These are phyloP conservation scores for Gymnodraco acuticeps DNA, from an alignment of 2,797 vertebrate species.

Conservation along the genomic window DNA sequence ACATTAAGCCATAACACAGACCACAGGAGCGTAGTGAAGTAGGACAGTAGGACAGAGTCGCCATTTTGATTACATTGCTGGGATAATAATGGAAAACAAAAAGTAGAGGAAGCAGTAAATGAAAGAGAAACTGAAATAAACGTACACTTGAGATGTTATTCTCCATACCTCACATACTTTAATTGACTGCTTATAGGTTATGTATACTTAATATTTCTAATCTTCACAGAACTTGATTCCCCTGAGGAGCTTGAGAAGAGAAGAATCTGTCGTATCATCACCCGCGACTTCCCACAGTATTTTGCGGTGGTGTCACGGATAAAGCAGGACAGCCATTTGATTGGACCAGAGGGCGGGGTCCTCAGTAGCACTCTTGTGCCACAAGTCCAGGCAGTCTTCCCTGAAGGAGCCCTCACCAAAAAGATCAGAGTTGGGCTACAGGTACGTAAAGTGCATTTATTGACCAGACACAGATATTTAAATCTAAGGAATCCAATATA, in stretches of 20 bases:
- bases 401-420: conserved; percentile 96
- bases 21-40: background rate
- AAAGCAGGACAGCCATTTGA: conserved; percentile 97
- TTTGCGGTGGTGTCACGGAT: conserved; percentile 96
- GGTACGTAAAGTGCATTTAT: conserved; percentile 78
- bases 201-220: conserved; percentile 16
- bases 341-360: conserved; percentile 95
- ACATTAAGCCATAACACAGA: background rate
- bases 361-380: conserved; percentile 95
- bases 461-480: background rate
- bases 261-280: conserved; percentile 98
- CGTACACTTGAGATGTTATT: background rate
- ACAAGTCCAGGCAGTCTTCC: conserved; percentile 97
- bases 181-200: background rate
- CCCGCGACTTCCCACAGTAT: conserved; percentile 97
- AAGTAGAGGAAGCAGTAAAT: background rate
- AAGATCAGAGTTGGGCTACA: conserved; percentile 96
- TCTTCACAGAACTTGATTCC: conserved; percentile 90
- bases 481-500: background rate
- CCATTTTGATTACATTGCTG: background rate
- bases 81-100: background rate
- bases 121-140: background rate
- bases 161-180: background rate
- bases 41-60: background rate
- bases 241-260: conserved; percentile 97